These are phyloP conservation scores for Heliconius himera DNA, from an alignment of 1,140 invertebrate species.

Conservation along the genomic window DNA sequence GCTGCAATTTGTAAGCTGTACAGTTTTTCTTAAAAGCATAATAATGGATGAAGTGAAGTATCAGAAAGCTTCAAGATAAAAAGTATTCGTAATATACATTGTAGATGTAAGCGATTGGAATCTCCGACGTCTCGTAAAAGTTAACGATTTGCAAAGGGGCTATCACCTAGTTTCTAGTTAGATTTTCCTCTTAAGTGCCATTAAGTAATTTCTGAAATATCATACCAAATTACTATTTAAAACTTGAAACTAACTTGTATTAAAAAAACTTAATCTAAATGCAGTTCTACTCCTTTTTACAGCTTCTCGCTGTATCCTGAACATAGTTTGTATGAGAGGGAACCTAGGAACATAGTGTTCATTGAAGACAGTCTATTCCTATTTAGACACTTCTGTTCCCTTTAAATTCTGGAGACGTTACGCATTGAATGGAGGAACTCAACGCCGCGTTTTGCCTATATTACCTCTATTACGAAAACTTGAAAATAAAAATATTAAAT, in stretches of 20 bases:
- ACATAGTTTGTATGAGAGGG: no score
- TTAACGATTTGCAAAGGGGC: conserved; percentile 3
- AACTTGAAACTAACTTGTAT: not conserved
- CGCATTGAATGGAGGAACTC: no score
- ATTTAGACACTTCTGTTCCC: no score
- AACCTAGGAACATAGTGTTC: no score
- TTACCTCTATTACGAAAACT: no score
- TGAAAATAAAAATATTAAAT: no score
- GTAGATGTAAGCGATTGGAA: not conserved
- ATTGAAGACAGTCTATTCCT: no score
- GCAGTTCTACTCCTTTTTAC: no score
- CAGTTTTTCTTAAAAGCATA: not conserved
- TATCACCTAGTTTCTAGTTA: conserved; percentile 18
- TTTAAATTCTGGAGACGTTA: no score
- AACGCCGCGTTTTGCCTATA: no score
- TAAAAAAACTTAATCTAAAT: not conserved
- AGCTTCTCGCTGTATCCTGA: no score
- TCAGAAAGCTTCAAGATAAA: not conserved
- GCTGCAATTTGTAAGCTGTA: not conserved
- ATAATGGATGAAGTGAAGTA: not conserved
- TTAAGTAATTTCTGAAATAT: conserved; percentile 23
- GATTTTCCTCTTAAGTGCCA: conserved; percentile 18
- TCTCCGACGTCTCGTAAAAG: conserved; percentile 10
- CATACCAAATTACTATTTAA: not conserved
- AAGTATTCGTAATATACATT: conserved; percentile 2